Conservation (phyloP, 2,888 invertebrate genomes). For the Drosophila subquinaria region DNA sequence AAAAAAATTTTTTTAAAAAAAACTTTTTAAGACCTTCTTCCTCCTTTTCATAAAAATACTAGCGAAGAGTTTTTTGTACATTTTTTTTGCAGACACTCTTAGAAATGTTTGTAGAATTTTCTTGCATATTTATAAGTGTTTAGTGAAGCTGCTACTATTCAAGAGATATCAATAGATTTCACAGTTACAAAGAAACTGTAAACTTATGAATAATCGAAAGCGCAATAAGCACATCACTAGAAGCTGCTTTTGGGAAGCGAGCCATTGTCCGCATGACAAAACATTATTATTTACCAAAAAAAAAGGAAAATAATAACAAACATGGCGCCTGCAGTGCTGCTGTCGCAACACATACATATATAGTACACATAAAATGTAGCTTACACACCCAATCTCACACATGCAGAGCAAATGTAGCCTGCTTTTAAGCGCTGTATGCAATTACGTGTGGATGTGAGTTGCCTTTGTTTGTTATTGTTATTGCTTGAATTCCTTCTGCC, state of each 20-base stretch:
- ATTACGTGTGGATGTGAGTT: slow-evolving; percentile 19
- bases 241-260: slow-evolving; percentile 9
- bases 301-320: slow-evolving; percentile 30
- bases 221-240: slow-evolving; percentile 10
- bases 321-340: slow-evolving; percentile 43
- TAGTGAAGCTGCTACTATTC: too few species aligned
- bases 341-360: slow-evolving; percentile 11
- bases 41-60: too few species aligned
- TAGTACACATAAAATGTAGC: slow-evolving; percentile 37
- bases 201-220: slow-evolving; percentile 5
- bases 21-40: too few species aligned
- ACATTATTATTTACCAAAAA: slow-evolving; percentile 48
- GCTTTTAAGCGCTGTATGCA: slow-evolving; percentile 56
- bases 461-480: slow-evolving; percentile 56
- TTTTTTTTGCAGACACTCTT: too few species aligned
- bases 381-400: slow-evolving; percentile 28
- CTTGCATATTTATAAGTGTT: too few species aligned
- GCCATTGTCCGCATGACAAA: slow-evolving; percentile 56
- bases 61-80: too few species aligned
- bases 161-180: slow-evolving; percentile 17
- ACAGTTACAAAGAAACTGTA: neutral
- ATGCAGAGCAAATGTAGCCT: slow-evolving; percentile 43
- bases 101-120: too few species aligned
- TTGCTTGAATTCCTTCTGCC: slow-evolving; percentile 40
- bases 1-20: too few species aligned